phyloP scores from a whole-genome alignment of 1,140 invertebrate genomes.

The Penaeus vannamei region DNA sequence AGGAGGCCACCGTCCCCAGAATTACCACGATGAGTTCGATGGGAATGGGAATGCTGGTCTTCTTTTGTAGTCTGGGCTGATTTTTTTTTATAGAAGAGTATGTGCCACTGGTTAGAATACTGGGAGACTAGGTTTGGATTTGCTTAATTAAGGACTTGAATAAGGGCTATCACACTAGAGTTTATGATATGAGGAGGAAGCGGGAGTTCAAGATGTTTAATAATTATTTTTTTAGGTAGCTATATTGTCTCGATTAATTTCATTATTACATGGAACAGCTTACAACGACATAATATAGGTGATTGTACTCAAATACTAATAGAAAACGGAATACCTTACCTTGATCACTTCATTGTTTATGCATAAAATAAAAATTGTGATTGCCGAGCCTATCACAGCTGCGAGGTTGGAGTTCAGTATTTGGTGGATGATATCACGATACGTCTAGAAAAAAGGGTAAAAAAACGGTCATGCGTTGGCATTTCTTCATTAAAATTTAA shows the following conservation, averaged over 20 bases:
- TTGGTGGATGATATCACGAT: slow-evolving; percentile 51
- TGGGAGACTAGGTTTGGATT: neutral
- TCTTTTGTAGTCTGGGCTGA: slow-evolving; percentile 74
- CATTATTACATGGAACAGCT: neutral
- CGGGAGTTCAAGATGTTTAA: too few species aligned
- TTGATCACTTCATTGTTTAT: slow-evolving; percentile 68
- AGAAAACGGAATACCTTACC: slow-evolving; percentile 49
- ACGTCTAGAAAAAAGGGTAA: slow-evolving; percentile 33
- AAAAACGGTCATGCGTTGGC: neutral
- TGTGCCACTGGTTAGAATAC: neutral
- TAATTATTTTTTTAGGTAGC: too few species aligned
- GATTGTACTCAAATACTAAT: too few species aligned
- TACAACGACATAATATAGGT: neutral
- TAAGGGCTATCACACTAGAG: too few species aligned
- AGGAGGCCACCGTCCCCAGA: slow-evolving; percentile 82
- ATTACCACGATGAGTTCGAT: slow-evolving; percentile 89
- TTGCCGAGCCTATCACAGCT: slow-evolving; percentile 62
- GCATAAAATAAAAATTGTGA: slow-evolving; percentile 56
- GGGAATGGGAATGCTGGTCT: slow-evolving; percentile 83
- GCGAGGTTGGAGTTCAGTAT: slow-evolving; percentile 47
- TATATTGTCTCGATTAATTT: neutral
- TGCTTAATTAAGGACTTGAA: neutral
- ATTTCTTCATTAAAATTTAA: too few species aligned
- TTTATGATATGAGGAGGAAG: too few species aligned
- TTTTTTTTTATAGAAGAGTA: neutral